phyloP scores from a whole-genome alignment of 2,113 vertebrate genomes.

The Clarias gariepinus region DNA sequence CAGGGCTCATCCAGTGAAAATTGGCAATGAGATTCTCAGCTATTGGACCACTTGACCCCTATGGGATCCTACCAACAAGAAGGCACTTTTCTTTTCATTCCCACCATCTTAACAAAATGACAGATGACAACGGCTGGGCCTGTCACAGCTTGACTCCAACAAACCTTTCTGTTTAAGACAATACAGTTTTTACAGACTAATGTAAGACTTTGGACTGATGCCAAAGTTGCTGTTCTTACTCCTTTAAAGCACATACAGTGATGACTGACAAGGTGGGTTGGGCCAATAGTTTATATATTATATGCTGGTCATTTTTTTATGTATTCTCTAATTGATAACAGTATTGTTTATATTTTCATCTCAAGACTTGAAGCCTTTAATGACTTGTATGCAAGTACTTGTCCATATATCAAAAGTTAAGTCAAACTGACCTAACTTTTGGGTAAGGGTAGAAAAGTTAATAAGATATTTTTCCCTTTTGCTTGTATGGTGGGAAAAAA shows the following conservation, averaged over 20 bases:
- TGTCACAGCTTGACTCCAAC: constrained; percentile 17
- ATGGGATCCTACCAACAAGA: constrained; percentile 42
- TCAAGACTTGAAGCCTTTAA: background rate
- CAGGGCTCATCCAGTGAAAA: constrained; percentile 66
- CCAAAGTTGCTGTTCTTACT: constrained; percentile 15
- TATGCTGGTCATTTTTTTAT: constrained; percentile 23
- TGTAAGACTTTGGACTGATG: background rate
- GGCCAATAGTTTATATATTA: background rate
- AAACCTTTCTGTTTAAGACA: background rate
- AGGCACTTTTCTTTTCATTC: constrained; percentile 31
- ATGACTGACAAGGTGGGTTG: background rate
- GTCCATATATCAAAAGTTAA: constrained; percentile 19
- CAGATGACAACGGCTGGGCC: constrained; percentile 52
- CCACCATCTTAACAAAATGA: constrained; percentile 19
- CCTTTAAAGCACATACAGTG: background rate
- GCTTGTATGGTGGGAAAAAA: constrained; percentile 10
- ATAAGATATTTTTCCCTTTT: background rate
- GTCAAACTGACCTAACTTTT: constrained; percentile 9
- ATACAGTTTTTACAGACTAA: background rate
- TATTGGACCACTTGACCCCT: constrained; percentile 46
- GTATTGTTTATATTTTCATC: constrained; percentile 5
- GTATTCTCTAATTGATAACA: background rate
- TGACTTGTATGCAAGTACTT: background rate
- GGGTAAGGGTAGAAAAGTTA: background rate
- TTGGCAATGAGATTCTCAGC: constrained; percentile 64